Evolutionary conservation across 64 coral and sea anemone genomes (phyloP).

Genomic region (Catalaphyllia jardinei): DNA sequence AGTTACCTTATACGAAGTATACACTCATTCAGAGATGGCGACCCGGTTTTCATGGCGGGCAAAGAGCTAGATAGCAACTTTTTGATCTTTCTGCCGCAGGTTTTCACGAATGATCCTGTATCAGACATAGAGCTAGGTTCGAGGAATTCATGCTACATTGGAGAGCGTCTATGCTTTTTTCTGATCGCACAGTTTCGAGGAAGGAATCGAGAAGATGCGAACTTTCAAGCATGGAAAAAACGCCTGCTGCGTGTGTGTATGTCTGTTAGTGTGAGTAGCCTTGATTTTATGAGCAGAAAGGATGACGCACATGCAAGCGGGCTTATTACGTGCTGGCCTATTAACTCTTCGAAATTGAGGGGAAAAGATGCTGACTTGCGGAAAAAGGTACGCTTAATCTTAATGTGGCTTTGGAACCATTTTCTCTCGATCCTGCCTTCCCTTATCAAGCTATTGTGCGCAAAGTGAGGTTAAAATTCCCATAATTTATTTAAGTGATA

Average conservation of each 20-base stretch:
- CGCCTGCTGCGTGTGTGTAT: conserved; percentile 61
- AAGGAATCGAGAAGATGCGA: conserved; percentile 35
- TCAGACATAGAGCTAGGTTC: conserved; percentile 84
- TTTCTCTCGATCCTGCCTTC: no score
- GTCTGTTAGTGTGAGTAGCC: conserved; percentile 79
- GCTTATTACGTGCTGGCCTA: conserved; percentile 75
- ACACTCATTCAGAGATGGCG: conserved; percentile 6
- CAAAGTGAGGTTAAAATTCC: no score
- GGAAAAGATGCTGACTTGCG: neutral
- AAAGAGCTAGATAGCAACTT: conserved; percentile 92
- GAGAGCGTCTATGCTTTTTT: conserved; percentile 80
- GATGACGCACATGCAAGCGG: conserved; percentile 45
- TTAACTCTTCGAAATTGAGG: conserved; percentile 50
- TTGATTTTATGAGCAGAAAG: conserved; percentile 56
- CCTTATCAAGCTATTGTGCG: no score
- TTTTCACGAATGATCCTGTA: conserved; percentile 72
- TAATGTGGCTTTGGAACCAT: no score
- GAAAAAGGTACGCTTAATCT: neutral
- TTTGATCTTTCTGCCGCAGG: conserved; percentile 83
- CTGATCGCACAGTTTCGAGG: conserved; percentile 94
- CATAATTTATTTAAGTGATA: no score
- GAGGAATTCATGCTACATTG: conserved; percentile 83
- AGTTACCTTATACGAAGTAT: neutral
- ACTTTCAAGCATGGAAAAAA: conserved; percentile 77
- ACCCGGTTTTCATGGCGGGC: conserved; percentile 57